Evolutionary conservation across 1,140 invertebrate genomes (phyloP).

Genomic region (Diachasma alloeum): DNA sequence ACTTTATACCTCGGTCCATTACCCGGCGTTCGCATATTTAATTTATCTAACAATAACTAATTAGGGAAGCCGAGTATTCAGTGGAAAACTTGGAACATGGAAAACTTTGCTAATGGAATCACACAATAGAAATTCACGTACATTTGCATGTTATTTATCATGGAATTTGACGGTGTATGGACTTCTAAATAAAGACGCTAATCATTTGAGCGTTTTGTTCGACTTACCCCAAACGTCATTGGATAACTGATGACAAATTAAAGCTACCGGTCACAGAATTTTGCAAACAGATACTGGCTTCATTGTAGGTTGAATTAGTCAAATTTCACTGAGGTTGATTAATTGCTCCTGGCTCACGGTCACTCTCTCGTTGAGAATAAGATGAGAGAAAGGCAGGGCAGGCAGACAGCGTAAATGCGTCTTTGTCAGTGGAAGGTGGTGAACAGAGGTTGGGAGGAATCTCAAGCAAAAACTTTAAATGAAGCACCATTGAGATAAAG

Average conservation of each 20-base stretch:
- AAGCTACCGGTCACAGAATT: neutral
- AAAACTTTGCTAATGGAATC: neutral
- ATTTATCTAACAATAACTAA: neutral
- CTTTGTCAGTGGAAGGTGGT: slow-evolving; percentile 14
- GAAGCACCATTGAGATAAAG: slow-evolving; percentile 35
- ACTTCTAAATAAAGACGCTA: neutral
- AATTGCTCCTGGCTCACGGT: slow-evolving; percentile 30
- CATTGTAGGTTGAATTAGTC: slow-evolving; percentile 13
- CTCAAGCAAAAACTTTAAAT: slow-evolving; percentile 35
- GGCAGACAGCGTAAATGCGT: slow-evolving; percentile 21
- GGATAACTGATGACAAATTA: neutral
- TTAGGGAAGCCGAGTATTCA: neutral
- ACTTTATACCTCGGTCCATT: neutral
- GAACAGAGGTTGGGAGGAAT: neutral
- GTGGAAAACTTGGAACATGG: neutral
- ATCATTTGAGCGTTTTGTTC: no score
- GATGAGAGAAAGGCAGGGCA: neutral
- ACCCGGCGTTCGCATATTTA: neutral
- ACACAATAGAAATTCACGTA: neutral
- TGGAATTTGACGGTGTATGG: neutral
- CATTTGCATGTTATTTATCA: neutral
- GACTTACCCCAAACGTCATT: neutral
- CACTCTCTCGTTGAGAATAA: slow-evolving; percentile 2
- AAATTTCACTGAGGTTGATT: slow-evolving; percentile 25
- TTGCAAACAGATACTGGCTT: neutral